Conservation (phyloP, 2,888 invertebrate species). For the Caenorhabditis auriculariae region DNA sequence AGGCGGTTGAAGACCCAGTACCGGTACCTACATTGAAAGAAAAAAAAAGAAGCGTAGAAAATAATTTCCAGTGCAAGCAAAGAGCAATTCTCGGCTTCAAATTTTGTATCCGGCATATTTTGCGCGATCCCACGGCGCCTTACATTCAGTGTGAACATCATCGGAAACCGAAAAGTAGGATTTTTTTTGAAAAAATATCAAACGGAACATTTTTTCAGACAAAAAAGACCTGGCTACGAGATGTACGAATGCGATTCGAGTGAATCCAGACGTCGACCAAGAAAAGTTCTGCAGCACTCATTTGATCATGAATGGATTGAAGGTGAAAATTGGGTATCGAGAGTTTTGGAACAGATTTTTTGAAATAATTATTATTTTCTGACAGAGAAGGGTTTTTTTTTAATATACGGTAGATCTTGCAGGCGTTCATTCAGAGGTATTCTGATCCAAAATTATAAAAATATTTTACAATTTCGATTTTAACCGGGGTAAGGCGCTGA, state of each 20-base stretch:
- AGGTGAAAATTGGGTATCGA: too few relatives aligned
- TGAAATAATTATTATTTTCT: too few relatives aligned
- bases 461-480: too few relatives aligned
- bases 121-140: conserved; percentile 81
- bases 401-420: too few relatives aligned
- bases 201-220: conserved; percentile 4
- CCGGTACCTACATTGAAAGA: too few relatives aligned
- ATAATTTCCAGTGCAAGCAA: conserved; percentile 66
- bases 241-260: conserved; percentile 54
- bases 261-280: conserved; percentile 9
- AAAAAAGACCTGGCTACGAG: conserved; percentile 23
- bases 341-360: too few relatives aligned
- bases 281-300: conserved; percentile 55
- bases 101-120: conserved; percentile 81
- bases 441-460: too few relatives aligned
- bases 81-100: conserved; percentile 74
- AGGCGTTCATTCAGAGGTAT: too few relatives aligned
- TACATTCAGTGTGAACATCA: conserved; percentile 80
- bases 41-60: too few relatives aligned
- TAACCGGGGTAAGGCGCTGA: too few relatives aligned
- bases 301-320: conserved; percentile 51
- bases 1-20: too few relatives aligned
- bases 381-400: too few relatives aligned
- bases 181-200: not conserved
- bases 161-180: conserved; percentile 61